A percentile compares a stretch with the other conserved stretches of the same genome.
Evolutionary conservation across 2,113 vertebrate species (phyloP).

Genomic region (Parotia lawesii): DNA sequence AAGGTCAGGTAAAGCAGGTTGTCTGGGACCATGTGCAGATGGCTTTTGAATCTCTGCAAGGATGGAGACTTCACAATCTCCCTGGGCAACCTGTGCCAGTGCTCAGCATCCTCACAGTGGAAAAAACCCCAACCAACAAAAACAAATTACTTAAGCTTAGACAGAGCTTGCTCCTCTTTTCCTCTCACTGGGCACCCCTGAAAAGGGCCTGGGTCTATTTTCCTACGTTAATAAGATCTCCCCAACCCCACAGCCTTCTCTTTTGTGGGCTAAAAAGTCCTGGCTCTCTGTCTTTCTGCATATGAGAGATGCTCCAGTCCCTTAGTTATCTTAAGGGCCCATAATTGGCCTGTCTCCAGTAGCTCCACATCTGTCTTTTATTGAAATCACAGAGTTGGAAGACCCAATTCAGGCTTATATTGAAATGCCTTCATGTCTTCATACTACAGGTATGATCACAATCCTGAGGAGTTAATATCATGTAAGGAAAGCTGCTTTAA

Average conservation of each 20-base stretch:
- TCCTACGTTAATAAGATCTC: not conserved
- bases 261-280: not conserved
- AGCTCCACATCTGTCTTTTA: not conserved
- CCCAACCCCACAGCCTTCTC: not conserved
- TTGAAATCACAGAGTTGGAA: not conserved
- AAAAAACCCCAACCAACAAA: not conserved
- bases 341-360: not conserved
- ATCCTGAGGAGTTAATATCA: not conserved
- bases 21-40: accelerated
- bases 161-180: not conserved
- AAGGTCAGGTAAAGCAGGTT: not conserved
- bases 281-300: not conserved
- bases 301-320: not conserved
- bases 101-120: not conserved
- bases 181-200: not conserved
- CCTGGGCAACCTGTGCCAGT: not conserved
- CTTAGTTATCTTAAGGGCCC: too few relatives aligned
- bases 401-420: not conserved
- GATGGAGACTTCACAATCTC: not conserved
- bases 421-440: not conserved
- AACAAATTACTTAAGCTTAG: not conserved
- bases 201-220: not conserved
- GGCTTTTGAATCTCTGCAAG: not conserved
- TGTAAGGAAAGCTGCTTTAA: not conserved
- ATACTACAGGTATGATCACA: not conserved